Evolutionary conservation across 2,113 vertebrate genomes (phyloP).

Genomic region (Canis aureus): DNA sequence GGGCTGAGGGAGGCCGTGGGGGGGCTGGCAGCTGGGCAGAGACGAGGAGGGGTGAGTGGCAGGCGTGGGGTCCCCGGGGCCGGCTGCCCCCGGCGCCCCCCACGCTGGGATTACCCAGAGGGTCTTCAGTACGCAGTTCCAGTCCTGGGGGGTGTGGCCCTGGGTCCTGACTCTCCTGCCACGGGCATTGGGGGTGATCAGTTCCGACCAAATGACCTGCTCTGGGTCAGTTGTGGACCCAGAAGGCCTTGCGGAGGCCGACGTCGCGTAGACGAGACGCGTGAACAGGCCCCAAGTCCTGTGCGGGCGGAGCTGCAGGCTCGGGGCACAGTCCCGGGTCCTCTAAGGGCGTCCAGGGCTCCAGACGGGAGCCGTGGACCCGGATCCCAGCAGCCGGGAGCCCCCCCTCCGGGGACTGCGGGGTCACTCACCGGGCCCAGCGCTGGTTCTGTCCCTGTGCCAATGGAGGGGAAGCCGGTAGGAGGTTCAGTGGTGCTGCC

Average conservation of each 20-base stretch:
- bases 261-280: not conserved
- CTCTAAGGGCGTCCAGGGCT: not conserved
- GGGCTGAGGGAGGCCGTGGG: not conserved
- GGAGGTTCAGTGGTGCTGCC: not conserved
- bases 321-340: not conserved
- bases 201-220: not conserved
- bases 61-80: rapidly evolving
- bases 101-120: not conserved
- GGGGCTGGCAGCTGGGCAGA: not conserved
- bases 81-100: not conserved
- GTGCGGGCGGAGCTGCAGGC: not conserved
- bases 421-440: slow-evolving; percentile 28
- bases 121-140: rapidly evolving
- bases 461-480: rapidly evolving
- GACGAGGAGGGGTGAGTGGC: not conserved
- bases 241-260: not conserved
- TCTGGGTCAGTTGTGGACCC: not conserved
- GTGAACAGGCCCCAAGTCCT: not conserved
- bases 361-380: too few relatives aligned
- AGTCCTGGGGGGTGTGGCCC: rapidly evolving
- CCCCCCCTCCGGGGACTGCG: rapidly evolving
- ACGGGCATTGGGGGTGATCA: rapidly evolving
- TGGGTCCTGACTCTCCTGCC: not conserved
- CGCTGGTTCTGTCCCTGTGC: not conserved
- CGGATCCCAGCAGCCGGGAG: too few relatives aligned